Conservation (phyloP, 2,888 invertebrate species). For the Andrena fulva region DNA sequence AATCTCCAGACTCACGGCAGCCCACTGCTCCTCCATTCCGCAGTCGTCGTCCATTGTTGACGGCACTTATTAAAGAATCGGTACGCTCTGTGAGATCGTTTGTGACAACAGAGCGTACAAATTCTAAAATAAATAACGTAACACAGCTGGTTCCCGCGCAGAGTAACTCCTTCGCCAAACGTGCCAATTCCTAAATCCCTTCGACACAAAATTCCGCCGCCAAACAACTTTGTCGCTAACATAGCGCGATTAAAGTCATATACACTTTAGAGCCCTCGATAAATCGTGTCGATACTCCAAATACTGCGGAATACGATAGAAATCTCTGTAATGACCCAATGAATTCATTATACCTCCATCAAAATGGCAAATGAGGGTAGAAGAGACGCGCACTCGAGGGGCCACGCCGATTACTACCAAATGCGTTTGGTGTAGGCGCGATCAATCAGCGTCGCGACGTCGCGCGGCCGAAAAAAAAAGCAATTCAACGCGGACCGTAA, state of each 20-base stretch:
- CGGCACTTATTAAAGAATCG: conserved; percentile 85
- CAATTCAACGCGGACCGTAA: conserved; percentile 53
- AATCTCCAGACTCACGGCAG: background rate
- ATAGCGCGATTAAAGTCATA: too few relatives aligned
- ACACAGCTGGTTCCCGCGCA: conserved; percentile 61
- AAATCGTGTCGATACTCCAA: too few relatives aligned
- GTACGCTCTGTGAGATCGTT: conserved; percentile 85
- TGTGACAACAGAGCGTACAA: conserved; percentile 86
- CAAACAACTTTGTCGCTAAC: background rate
- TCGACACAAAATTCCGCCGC: background rate
- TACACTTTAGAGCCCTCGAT: too few relatives aligned
- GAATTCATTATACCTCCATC: background rate
- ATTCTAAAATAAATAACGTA: conserved; percentile 86
- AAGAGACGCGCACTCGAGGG: background rate
- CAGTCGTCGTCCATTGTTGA: conserved; percentile 75
- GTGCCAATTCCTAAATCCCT: background rate
- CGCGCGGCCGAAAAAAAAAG: conserved; percentile 47
- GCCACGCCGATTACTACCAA: background rate
- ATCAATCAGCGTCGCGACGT: conserved; percentile 63
- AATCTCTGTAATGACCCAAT: background rate
- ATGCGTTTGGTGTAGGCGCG: conserved; percentile 37
- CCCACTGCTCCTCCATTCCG: too few relatives aligned
- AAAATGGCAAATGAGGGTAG: background rate
- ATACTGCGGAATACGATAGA: too few relatives aligned
- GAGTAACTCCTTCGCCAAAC: background rate